These are phyloP conservation scores for Drosophila guanche DNA, from an alignment of 1,140 invertebrate species.

Conservation along the genomic window DNA sequence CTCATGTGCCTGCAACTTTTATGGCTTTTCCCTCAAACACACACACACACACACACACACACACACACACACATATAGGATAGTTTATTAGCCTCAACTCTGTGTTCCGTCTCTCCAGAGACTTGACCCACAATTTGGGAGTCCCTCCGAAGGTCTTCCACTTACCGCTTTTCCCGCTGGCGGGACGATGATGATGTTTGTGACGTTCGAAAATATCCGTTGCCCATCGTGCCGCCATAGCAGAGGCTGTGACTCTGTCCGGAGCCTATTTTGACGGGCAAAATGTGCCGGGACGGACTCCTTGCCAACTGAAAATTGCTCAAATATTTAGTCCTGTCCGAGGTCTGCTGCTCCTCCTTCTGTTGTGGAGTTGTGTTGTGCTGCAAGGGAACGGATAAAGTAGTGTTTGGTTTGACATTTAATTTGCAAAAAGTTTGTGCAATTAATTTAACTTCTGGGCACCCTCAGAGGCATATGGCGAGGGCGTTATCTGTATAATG, in stretches of 20 bases:
- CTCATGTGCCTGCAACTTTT: slow-evolving; percentile 31
- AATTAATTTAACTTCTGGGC: slow-evolving; percentile 56
- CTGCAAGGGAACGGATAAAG: slow-evolving; percentile 55
- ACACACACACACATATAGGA: slow-evolving; percentile 13
- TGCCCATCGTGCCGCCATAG: slow-evolving; percentile 83
- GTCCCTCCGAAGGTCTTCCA: slow-evolving; percentile 17
- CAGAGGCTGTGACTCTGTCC: slow-evolving; percentile 84
- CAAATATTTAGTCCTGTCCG: slow-evolving; percentile 6
- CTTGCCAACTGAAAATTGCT: slow-evolving; percentile 11
- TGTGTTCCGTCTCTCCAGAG: slow-evolving; percentile 8
- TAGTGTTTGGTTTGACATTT: slow-evolving; percentile 46
- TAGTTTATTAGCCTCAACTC: slow-evolving; percentile 35
- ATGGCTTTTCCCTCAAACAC: slow-evolving; percentile 19
- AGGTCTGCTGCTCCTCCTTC: background rate
- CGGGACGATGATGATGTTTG: slow-evolving; percentile 73
- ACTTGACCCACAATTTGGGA: slow-evolving; percentile 12
- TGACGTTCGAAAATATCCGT: slow-evolving; percentile 83
- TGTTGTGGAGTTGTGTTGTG: background rate
- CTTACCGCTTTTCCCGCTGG: slow-evolving; percentile 82
- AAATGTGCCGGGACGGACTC: slow-evolving; percentile 60
- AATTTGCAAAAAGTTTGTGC: slow-evolving; percentile 34
- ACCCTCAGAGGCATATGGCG: slow-evolving; percentile 4
- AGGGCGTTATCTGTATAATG: slow-evolving; percentile 40
- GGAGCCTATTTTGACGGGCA: slow-evolving; percentile 83
- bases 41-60: slow-evolving; percentile 16